phyloP scores from a whole-genome alignment of 2,113 vertebrate genomes.

The Chascanopsetta lugubris region DNA sequence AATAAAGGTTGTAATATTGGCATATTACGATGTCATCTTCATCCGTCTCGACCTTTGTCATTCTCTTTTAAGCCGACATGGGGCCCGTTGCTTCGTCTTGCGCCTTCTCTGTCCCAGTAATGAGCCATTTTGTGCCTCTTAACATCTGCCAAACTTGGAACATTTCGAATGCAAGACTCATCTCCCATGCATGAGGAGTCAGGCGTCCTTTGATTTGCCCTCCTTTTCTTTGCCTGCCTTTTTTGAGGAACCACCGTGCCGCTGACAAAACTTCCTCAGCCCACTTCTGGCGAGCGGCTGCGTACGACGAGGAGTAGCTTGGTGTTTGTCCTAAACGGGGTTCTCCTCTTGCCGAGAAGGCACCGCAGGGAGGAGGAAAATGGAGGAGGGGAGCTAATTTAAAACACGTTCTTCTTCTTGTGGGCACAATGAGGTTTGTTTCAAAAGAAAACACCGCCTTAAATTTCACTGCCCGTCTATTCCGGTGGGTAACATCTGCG shows the following conservation, averaged over 20 bases:
- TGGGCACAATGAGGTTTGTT: conserved; percentile 54
- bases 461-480: conserved; percentile 44
- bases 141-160: conserved; percentile 76
- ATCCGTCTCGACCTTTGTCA: conserved; percentile 55
- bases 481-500: conserved; percentile 48
- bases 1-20: conserved; percentile 55
- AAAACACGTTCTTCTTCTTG: conserved; percentile 53
- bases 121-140: conserved; percentile 75
- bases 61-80: conserved; percentile 64
- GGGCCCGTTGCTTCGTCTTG: conserved; percentile 55
- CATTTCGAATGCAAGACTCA: conserved; percentile 69
- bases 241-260: conserved; percentile 34
- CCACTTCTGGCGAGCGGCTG: conserved; percentile 48
- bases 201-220: conserved; percentile 68
- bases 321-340: conserved; percentile 51
- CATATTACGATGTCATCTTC: conserved; percentile 50
- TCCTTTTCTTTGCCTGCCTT: conserved; percentile 60
- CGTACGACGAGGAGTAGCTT: conserved; percentile 59
- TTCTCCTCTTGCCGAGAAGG: conserved; percentile 29
- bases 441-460: conserved; percentile 62
- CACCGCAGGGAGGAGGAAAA: conserved; percentile 8
- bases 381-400: conserved; percentile 43
- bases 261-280: conserved; percentile 51
- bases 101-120: conserved; percentile 69
- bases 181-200: conserved; percentile 71